Percentiles rank a stretch among this genome's conserved stretches.
phyloP scores from a whole-genome alignment of 2,888 invertebrate species.

The Galerucella pusilla region DNA sequence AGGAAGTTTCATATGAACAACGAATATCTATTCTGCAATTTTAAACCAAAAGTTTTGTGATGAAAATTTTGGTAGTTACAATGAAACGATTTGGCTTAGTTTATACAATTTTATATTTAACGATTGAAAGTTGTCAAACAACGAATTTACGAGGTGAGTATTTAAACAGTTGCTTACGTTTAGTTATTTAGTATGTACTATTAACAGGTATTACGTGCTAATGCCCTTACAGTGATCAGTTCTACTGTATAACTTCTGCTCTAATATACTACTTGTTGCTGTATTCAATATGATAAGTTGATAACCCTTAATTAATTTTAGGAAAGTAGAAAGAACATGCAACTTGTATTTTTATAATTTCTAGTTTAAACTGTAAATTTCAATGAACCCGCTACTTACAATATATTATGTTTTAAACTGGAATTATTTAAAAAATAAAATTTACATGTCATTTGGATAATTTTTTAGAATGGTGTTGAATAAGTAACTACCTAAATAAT shows the following conservation, averaged over 20 bases:
- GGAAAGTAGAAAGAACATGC: background rate
- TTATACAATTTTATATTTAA: slow-evolving; percentile 31
- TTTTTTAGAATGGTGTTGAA: no score
- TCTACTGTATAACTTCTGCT: slow-evolving; percentile 14
- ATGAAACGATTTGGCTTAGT: slow-evolving; percentile 37
- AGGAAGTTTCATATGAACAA: slow-evolving; percentile 19
- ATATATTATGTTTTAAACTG: no score
- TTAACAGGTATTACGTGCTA: slow-evolving; percentile 23
- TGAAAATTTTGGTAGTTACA: slow-evolving; percentile 33
- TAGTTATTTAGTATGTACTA: background rate
- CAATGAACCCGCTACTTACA: no score
- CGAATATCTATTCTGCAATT: slow-evolving; percentile 24
- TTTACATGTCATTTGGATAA: no score
- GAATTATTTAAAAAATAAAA: no score
- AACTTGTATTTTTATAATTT: background rate
- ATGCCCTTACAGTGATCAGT: slow-evolving; percentile 13
- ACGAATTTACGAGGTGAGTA: slow-evolving; percentile 28
- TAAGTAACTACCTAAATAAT: no score
- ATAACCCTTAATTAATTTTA: background rate
- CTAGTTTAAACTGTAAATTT: no score
- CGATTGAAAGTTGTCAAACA: slow-evolving; percentile 22
- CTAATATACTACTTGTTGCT: slow-evolving; percentile 27
- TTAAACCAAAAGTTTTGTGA: slow-evolving; percentile 28
- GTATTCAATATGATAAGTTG: background rate
- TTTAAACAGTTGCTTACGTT: slow-evolving; percentile 14